A percentile compares a stretch with the other conserved stretches of the same genome.
Evolutionary conservation across 1,140 invertebrate genomes (phyloP).

Genomic region (Camponotus vicinus): DNA sequence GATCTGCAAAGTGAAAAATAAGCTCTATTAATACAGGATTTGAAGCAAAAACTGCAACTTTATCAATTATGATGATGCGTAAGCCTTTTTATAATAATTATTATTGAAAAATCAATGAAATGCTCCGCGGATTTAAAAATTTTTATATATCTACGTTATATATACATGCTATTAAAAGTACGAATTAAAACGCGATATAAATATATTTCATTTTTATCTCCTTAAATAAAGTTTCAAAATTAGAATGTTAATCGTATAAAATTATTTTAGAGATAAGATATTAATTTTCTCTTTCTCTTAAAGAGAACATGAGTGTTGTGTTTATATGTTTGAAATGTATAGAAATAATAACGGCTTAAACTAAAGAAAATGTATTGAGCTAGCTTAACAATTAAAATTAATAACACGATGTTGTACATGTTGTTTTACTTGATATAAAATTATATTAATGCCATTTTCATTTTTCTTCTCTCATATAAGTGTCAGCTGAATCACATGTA

Average conservation of each 20-base stretch:
- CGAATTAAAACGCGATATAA: background rate
- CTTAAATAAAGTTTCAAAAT: background rate
- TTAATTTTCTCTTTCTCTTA: slow-evolving; percentile 18
- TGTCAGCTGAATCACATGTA: background rate
- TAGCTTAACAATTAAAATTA: background rate
- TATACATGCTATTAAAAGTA: background rate
- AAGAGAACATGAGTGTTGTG: background rate
- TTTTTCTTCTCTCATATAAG: slow-evolving; percentile 12
- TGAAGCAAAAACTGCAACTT: slow-evolving; percentile 8
- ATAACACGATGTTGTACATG: background rate
- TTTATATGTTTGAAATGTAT: slow-evolving; percentile 25
- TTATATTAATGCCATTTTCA: slow-evolving; percentile 18
- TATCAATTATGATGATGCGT: slow-evolving; percentile 9
- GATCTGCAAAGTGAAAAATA: slow-evolving; percentile 13
- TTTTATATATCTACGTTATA: background rate
- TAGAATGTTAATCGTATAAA: slow-evolving; percentile 19
- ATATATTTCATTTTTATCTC: slow-evolving; percentile 40
- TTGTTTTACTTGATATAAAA: background rate
- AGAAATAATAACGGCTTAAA: slow-evolving; percentile 37
- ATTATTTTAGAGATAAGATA: slow-evolving; percentile 31
- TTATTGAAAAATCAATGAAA: slow-evolving; percentile 13
- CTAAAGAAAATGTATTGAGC: slow-evolving; percentile 9
- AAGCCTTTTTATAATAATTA: slow-evolving; percentile 4
- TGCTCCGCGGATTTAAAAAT: background rate
- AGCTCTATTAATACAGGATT: background rate